These are phyloP conservation scores for Psittacus erithacus DNA, from an alignment of 2,113 vertebrate genomes.

Conservation along the genomic window DNA sequence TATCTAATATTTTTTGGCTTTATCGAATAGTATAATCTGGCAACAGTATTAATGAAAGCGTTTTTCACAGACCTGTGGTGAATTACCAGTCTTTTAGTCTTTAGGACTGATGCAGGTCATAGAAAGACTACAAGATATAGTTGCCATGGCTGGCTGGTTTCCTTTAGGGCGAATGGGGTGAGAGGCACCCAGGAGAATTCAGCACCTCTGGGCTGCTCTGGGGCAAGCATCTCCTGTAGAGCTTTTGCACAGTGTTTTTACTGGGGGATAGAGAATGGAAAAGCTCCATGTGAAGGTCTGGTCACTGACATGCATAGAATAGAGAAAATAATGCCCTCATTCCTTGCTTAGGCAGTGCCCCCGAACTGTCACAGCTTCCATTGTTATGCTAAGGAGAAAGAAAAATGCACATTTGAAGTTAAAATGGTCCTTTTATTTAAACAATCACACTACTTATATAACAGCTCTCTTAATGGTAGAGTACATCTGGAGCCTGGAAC, in stretches of 20 bases:
- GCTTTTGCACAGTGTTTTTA: not conserved
- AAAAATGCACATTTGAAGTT: not conserved
- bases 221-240: not conserved
- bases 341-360: not conserved
- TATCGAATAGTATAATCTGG: not conserved
- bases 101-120: not conserved
- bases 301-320: not conserved
- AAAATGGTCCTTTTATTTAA: slow-evolving; percentile 8
- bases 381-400: not conserved
- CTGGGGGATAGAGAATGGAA: not conserved
- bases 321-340: not conserved
- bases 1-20: not conserved
- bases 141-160: not conserved
- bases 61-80: not conserved
- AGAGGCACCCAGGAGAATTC: not conserved
- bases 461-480: not conserved
- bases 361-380: not conserved
- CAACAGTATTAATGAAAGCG: slow-evolving; percentile 3
- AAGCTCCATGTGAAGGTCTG: not conserved
- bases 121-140: not conserved
- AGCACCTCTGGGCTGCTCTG: not conserved
- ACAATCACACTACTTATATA: slow-evolving; percentile 4
- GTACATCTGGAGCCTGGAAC: slow-evolving; percentile 43
- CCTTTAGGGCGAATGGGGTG: not conserved
- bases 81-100: not conserved